Percentiles rank a stretch among this genome's conserved stretches.
phyloP scores from a whole-genome alignment of 2,888 invertebrate genomes.

The Ormyrus nitidulus region DNA sequence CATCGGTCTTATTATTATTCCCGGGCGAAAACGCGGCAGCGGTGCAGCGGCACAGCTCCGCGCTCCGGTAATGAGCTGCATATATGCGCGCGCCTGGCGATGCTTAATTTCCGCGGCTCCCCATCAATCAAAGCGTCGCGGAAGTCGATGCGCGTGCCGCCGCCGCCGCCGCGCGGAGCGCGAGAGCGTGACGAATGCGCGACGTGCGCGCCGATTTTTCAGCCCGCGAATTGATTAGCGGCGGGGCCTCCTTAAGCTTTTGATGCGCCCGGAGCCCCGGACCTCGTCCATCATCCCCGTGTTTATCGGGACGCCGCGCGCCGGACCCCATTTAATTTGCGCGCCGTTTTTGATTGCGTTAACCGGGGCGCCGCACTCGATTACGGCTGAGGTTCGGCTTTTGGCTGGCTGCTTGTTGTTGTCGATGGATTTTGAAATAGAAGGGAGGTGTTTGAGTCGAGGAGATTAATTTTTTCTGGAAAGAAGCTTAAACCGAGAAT shows the following conservation, averaged over 20 bases:
- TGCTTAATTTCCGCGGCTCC: conserved; percentile 42
- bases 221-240: conserved; percentile 50
- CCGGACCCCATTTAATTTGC: neutral
- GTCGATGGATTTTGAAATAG: no score
- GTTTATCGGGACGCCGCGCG: conserved; percentile 1
- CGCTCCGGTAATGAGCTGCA: conserved; percentile 40
- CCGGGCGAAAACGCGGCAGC: conserved; percentile 14
- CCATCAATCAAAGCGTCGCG: conserved; percentile 53
- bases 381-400: no score
- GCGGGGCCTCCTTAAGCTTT: neutral
- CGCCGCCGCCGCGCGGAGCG: conserved; percentile 1
- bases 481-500: no score
- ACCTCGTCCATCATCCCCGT: neutral
- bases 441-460: no score
- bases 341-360: neutral
- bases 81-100: conserved; percentile 11
- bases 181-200: conserved; percentile 49
- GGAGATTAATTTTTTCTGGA: no score
- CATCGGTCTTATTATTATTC: conserved; percentile 28
- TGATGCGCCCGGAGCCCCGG: neutral
- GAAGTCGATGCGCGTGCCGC: conserved; percentile 28
- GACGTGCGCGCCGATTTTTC: conserved; percentile 34
- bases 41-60: neutral
- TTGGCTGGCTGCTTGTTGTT: no score
- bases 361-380: no score